These are phyloP conservation scores for Dascillus cervinus DNA, from an alignment of 2,888 invertebrate genomes.

Conservation along the genomic window DNA sequence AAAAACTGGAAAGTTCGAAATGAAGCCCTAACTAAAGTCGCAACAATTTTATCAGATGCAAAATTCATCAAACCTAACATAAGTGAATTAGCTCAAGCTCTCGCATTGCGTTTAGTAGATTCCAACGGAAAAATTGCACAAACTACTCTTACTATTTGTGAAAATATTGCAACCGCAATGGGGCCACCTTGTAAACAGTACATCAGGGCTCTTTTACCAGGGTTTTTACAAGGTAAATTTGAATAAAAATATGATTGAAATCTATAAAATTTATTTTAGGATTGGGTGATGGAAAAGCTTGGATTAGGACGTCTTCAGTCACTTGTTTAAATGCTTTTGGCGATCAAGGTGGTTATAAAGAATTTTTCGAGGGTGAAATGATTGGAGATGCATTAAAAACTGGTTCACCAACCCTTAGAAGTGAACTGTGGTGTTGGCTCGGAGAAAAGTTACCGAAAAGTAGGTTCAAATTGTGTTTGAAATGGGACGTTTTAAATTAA, in stretches of 20 bases:
- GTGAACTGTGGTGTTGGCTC: slow-evolving; percentile 81
- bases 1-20: slow-evolving; percentile 90
- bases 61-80: slow-evolving; percentile 76
- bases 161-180: slow-evolving; percentile 73
- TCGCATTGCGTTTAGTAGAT: slow-evolving; percentile 72
- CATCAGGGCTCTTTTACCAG: slow-evolving; percentile 74
- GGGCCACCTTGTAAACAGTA: slow-evolving; percentile 74
- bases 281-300: slow-evolving; percentile 65
- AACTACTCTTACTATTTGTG: slow-evolving; percentile 74
- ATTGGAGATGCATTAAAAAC: slow-evolving; percentile 76
- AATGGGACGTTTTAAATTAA: no score
- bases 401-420: slow-evolving; percentile 75
- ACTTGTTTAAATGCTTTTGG: slow-evolving; percentile 83
- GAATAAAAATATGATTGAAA: no score
- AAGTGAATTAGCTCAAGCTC: slow-evolving; percentile 75
- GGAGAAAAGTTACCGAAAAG: slow-evolving; percentile 70
- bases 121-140: slow-evolving; percentile 90
- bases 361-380: slow-evolving; percentile 84
- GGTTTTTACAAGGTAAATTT: slow-evolving; percentile 69
- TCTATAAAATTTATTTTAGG: no score
- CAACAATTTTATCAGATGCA: slow-evolving; percentile 62
- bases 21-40: slow-evolving; percentile 67
- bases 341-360: slow-evolving; percentile 70
- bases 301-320: slow-evolving; percentile 72
- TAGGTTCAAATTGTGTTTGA: no score